Evolutionary conservation across 2,797 vertebrate genomes (phyloP).

Genomic region (Coregonus sp.): DNA sequence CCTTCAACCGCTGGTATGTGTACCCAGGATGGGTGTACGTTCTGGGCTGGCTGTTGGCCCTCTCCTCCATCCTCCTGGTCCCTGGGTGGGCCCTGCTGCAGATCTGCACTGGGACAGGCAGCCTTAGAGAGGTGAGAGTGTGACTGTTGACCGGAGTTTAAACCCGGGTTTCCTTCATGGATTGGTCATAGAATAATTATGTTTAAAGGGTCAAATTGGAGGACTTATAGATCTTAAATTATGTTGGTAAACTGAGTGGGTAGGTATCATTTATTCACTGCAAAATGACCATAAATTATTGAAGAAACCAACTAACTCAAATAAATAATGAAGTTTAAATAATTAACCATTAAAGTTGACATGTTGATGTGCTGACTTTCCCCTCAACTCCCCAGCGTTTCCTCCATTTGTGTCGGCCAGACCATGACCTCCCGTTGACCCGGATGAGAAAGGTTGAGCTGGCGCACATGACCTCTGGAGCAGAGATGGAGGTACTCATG

Average conservation of each 20-base stretch:
- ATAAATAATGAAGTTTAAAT: too few species aligned
- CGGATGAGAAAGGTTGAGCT: slow-evolving; percentile 32
- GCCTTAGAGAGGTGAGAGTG: slow-evolving; percentile 57
- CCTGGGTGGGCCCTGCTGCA: slow-evolving; percentile 68
- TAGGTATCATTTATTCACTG: not conserved
- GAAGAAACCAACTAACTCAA: not conserved
- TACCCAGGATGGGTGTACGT: slow-evolving; percentile 83
- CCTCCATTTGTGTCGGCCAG: slow-evolving; percentile 46
- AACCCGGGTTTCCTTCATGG: not conserved
- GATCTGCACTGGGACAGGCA: slow-evolving; percentile 58
- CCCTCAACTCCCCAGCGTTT: slow-evolving; percentile 49
- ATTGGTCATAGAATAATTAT: not conserved
- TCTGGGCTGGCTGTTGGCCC: slow-evolving; percentile 79
- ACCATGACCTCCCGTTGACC: slow-evolving; percentile 19
- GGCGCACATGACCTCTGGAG: not conserved
- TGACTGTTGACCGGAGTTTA: not conserved
- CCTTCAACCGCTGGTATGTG: slow-evolving; percentile 78
- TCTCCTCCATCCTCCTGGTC: slow-evolving; percentile 84
- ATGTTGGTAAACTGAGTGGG: not conserved
- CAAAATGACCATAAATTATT: not conserved
- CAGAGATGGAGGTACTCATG: slow-evolving; percentile 9
- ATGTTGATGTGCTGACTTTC: not conserved
- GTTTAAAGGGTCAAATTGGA: not conserved
- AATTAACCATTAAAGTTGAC: not conserved
- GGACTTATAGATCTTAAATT: not conserved